phyloP scores from a whole-genome alignment of 2,888 invertebrate genomes.

The Chymomyza procnemis region DNA sequence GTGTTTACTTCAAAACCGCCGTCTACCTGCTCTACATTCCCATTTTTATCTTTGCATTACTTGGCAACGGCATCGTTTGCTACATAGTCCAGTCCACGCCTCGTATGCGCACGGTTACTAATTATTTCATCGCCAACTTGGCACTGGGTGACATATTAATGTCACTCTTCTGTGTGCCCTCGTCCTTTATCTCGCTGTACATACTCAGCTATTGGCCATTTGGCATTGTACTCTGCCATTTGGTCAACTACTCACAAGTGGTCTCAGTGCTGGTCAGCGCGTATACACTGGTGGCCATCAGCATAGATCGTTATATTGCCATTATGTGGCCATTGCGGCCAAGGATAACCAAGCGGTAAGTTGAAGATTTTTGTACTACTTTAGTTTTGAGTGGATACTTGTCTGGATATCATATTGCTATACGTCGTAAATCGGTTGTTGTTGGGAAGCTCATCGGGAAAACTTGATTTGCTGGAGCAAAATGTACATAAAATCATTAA shows the following conservation, averaged over 20 bases:
- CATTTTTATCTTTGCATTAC: conserved; percentile 85
- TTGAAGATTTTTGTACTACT: neutral
- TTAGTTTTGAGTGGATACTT: too few relatives aligned
- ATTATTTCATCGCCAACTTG: conserved; percentile 93
- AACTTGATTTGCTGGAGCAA: too few relatives aligned
- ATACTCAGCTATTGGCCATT: conserved; percentile 94
- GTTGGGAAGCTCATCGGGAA: too few relatives aligned
- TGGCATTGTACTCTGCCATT: conserved; percentile 87
- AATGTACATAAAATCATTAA: too few relatives aligned
- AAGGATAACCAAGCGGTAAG: conserved; percentile 85
- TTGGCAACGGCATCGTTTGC: conserved; percentile 90
- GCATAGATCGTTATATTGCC: conserved; percentile 92
- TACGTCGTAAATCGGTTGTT: too few relatives aligned
- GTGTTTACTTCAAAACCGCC: conserved; percentile 82
- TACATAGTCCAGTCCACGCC: conserved; percentile 91
- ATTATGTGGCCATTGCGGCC: conserved; percentile 93
- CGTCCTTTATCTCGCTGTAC: conserved; percentile 89
- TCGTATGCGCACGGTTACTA: conserved; percentile 94
- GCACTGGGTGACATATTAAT: conserved; percentile 94
- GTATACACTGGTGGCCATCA: conserved; percentile 93
- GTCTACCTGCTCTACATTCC: conserved; percentile 86
- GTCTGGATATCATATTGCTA: too few relatives aligned
- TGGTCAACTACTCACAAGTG: conserved; percentile 90
- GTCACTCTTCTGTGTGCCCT: conserved; percentile 94
- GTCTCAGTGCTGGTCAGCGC: conserved; percentile 91